A percentile compares a stretch with the other conserved stretches of the same genome.
Evolutionary conservation across 2,888 invertebrate genomes (phyloP).

Genomic region (Polyploca ridens): DNA sequence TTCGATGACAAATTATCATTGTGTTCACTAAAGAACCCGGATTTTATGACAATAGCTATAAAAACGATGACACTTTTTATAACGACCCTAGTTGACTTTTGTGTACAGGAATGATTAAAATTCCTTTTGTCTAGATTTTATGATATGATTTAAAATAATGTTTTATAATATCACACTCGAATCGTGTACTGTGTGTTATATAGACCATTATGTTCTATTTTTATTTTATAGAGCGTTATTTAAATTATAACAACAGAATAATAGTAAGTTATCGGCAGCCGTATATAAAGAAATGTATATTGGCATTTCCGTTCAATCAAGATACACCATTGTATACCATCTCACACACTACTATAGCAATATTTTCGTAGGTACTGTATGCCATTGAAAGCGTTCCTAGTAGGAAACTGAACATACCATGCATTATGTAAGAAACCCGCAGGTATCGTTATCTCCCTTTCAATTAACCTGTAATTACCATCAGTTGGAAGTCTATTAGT

Average conservation of each 20-base stretch:
- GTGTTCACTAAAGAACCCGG: slow-evolving; percentile 62
- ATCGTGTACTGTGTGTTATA: not conserved
- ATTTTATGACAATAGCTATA: slow-evolving; percentile 61
- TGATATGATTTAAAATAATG: not conserved
- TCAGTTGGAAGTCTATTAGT: slow-evolving; percentile 37
- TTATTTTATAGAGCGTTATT: not conserved
- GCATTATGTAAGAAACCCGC: not conserved
- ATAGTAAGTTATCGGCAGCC: no score
- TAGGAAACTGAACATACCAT: not conserved
- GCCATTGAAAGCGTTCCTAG: no score
- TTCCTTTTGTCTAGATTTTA: slow-evolving; percentile 28
- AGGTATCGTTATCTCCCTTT: slow-evolving; percentile 39
- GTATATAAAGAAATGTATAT: no score
- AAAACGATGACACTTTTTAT: slow-evolving; percentile 65
- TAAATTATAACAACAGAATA: no score
- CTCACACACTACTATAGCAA: no score
- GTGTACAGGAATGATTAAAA: slow-evolving; percentile 42
- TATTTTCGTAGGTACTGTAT: no score
- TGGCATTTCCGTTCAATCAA: no score
- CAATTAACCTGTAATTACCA: slow-evolving; percentile 52
- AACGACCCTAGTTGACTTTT: slow-evolving; percentile 52
- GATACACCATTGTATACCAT: no score
- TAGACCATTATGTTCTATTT: not conserved
- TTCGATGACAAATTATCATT: slow-evolving; percentile 81
- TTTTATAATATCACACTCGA: not conserved